phyloP scores from a whole-genome alignment of 2,113 vertebrate genomes.

The Pavo muticus region DNA sequence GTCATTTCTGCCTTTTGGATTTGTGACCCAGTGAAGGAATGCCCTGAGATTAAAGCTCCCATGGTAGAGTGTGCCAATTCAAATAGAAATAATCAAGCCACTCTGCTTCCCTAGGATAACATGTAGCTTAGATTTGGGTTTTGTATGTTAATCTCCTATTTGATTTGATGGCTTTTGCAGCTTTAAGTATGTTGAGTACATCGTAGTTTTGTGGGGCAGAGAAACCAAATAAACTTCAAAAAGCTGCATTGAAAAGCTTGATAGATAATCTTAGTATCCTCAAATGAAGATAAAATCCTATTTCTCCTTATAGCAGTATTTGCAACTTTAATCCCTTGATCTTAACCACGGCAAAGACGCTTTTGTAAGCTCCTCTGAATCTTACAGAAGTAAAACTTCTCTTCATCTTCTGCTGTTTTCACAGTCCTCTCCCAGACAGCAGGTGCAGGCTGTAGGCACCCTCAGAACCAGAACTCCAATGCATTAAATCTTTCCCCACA shows the following conservation, averaged over 20 bases:
- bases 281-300: conserved; percentile 36
- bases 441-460: neutral
- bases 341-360: conserved; percentile 6
- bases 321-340: neutral
- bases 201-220: neutral
- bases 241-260: conserved; percentile 9
- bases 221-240: conserved; percentile 4
- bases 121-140: neutral
- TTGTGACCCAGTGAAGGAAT: neutral
- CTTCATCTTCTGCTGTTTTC: neutral
- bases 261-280: neutral
- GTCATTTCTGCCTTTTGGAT: neutral
- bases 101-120: conserved; percentile 18
- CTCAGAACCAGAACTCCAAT: neutral
- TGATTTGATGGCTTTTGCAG: conserved; percentile 23
- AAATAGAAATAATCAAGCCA: conserved; percentile 37
- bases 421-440: neutral
- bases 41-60: conserved; percentile 25
- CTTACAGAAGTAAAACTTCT: neutral
- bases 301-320: neutral
- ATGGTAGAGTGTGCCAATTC: neutral
- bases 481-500: neutral
- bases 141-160: neutral
- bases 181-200: neutral
- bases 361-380: neutral